Percentiles rank a stretch among this genome's conserved stretches.
Conservation (phyloP, 2,888 invertebrate genomes). For the Terebella lapidaria region DNA sequence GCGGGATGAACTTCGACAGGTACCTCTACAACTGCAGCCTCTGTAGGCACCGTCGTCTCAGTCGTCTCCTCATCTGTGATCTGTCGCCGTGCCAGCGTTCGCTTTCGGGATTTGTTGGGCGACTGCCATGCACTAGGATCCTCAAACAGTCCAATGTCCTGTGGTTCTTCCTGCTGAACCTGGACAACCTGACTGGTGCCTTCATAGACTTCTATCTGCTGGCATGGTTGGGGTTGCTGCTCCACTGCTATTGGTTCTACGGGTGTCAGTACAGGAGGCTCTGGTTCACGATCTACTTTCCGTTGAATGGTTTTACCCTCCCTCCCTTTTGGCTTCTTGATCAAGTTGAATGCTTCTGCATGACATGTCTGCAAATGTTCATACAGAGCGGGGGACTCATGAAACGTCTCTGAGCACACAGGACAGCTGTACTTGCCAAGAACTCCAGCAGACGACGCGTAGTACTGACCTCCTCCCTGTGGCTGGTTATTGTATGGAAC, state of each 20-base stretch:
- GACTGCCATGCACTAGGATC: not conserved
- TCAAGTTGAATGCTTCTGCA: constrained; percentile 8
- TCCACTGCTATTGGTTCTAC: not conserved
- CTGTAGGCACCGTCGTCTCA: too few relatives aligned
- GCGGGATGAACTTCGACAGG: too few relatives aligned
- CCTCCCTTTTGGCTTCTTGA: constrained; percentile 21
- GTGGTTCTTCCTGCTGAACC: not conserved
- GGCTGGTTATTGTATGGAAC: not conserved
- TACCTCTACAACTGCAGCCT: too few relatives aligned
- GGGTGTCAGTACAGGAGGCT: not conserved
- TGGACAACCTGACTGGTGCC: not conserved
- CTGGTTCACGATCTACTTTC: not conserved
- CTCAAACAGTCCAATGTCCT: not conserved
- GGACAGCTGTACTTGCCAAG: constrained; percentile 20
- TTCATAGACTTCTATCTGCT: not conserved
- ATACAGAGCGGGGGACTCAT: constrained; percentile 24
- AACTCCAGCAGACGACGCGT: not conserved
- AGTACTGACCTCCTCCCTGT: not conserved
- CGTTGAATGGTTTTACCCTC: constrained; percentile 24
- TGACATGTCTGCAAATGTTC: constrained; percentile 21
- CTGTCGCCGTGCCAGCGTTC: not conserved
- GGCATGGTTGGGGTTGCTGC: not conserved
- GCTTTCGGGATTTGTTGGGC: not conserved
- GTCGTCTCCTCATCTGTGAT: constrained; percentile 2
- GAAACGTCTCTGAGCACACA: constrained; percentile 21